These are phyloP conservation scores for Lepidonotus clava DNA, from an alignment of 2,888 invertebrate species.

Conservation along the genomic window DNA sequence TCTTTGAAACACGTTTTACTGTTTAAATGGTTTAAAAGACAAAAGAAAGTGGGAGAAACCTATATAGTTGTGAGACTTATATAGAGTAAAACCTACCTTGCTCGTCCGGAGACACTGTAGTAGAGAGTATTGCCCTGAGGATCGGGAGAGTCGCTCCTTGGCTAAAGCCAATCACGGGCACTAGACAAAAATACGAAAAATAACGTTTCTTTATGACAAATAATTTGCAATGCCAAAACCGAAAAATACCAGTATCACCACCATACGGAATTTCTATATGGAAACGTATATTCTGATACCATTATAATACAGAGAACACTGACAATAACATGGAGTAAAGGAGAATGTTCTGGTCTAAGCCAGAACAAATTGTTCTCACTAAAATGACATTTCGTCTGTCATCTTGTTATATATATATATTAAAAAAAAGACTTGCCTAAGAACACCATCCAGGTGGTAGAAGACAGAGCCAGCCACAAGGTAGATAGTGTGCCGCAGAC, in stretches of 20 bases:
- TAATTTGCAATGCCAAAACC: neutral
- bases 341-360: too few relatives aligned
- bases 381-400: too few relatives aligned
- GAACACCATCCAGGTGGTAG: constrained; percentile 31
- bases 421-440: neutral
- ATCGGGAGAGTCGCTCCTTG: neutral
- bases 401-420: neutral
- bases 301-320: too few relatives aligned
- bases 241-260: too few relatives aligned
- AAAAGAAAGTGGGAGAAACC: neutral
- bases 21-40: neutral
- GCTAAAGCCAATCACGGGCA: constrained; percentile 4
- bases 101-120: neutral
- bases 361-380: too few relatives aligned
- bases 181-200: neutral
- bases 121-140: constrained; percentile 5
- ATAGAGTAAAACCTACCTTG: neutral
- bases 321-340: too few relatives aligned
- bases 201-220: neutral
- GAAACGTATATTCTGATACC: too few relatives aligned
- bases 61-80: neutral
- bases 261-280: too few relatives aligned
- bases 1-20: neutral
- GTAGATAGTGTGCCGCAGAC: neutral
- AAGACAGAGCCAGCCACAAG: neutral